phyloP scores from a whole-genome alignment of 2,113 vertebrate genomes.

The Nesogale talazaci region DNA sequence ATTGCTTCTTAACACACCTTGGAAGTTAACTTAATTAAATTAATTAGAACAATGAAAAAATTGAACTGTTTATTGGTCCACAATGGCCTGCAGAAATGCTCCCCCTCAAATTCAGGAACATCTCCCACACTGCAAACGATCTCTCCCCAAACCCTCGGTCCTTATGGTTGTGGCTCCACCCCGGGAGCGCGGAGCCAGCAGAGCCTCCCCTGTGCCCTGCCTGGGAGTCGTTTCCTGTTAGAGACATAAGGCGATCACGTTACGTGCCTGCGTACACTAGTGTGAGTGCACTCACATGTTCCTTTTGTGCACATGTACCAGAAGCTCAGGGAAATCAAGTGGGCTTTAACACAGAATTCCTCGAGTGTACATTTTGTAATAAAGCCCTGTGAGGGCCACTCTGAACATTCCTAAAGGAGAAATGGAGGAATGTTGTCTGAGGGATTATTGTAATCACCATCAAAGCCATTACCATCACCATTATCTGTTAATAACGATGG shows the following conservation, averaged over 20 bases:
- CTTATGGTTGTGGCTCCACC: conserved; percentile 70
- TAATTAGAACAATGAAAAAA: conserved; percentile 91
- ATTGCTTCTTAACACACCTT: conserved; percentile 91
- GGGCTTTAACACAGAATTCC: conserved; percentile 31
- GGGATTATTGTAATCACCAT: conserved; percentile 19
- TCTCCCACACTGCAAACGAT: conserved; percentile 73
- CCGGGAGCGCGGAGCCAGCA: conserved; percentile 67
- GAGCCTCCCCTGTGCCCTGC: conserved; percentile 58
- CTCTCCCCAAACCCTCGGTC: conserved; percentile 55
- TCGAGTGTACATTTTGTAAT: not conserved
- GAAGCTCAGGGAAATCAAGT: conserved; percentile 34
- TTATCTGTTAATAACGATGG: conserved; percentile 29
- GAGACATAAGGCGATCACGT: conserved; percentile 63
- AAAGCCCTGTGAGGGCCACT: not conserved
- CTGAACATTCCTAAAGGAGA: not conserved
- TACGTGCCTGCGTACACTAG: not conserved
- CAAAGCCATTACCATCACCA: not conserved
- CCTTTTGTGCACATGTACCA: not conserved
- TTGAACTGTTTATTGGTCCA: conserved; percentile 90
- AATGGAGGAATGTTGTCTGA: conserved; percentile 30
- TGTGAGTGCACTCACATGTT: not conserved
- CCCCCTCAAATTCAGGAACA: conserved; percentile 84
- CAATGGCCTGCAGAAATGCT: conserved; percentile 84
- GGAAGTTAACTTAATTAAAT: conserved; percentile 92
- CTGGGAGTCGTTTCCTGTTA: conserved; percentile 74